Conservation (phyloP, 2,113 vertebrate species). For the Colius striatus region DNA sequence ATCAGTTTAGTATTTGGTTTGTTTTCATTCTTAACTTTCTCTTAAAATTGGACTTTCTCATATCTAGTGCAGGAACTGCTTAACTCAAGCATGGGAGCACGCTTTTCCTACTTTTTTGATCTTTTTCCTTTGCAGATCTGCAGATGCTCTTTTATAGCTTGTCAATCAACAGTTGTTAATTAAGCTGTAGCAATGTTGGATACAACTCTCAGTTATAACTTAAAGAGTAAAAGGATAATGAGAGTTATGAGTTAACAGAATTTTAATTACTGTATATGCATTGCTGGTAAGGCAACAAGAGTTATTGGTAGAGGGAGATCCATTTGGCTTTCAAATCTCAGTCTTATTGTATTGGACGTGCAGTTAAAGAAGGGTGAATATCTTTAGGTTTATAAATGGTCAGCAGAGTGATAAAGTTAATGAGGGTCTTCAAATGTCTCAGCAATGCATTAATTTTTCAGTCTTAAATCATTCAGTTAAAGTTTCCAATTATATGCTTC, state of each 20-base stretch:
- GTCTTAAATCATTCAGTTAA: background rate
- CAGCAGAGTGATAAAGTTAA: background rate
- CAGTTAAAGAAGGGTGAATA: background rate
- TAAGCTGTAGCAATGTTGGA: background rate
- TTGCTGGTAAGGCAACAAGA: background rate
- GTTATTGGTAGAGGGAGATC: background rate
- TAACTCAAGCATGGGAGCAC: background rate
- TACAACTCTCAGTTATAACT: background rate
- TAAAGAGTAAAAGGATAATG: background rate
- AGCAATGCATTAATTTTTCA: conserved; percentile 11
- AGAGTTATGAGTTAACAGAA: background rate
- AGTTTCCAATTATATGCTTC: background rate
- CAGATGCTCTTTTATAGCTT: background rate
- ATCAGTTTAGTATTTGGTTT: background rate
- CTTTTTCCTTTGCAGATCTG: background rate
- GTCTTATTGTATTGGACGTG: background rate
- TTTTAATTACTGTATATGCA: background rate
- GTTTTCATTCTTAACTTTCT: background rate
- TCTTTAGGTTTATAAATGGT: background rate
- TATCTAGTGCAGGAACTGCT: background rate
- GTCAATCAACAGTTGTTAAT: background rate
- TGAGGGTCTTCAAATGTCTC: background rate
- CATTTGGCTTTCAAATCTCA: background rate
- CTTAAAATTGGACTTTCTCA: background rate
- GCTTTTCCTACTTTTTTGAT: background rate